phyloP scores from a whole-genome alignment of 2,797 vertebrate species.

The Eulemur rubriventer region DNA sequence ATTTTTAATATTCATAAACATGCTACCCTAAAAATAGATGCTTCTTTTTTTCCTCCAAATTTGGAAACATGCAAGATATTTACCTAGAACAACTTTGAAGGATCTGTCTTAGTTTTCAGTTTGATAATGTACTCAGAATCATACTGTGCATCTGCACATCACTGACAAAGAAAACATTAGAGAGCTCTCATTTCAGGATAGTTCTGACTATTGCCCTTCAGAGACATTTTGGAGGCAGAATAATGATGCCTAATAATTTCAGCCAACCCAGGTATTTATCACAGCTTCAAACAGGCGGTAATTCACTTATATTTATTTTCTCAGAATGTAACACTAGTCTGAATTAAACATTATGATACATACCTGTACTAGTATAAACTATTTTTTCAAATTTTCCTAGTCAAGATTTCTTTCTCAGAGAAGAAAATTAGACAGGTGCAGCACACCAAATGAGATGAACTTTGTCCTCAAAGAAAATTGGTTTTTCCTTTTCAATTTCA shows the following conservation, averaged over 20 bases:
- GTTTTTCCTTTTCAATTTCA: constrained; percentile 90
- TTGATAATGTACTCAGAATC: constrained; percentile 35
- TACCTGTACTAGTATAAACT: constrained; percentile 76
- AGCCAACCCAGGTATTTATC: constrained; percentile 72
- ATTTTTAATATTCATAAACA: constrained; percentile 55
- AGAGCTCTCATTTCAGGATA: constrained; percentile 47
- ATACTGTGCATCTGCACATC: not conserved
- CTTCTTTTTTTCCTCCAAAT: not conserved
- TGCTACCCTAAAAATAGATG: constrained; percentile 20
- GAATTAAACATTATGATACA: constrained; percentile 80
- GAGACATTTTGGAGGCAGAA: constrained; percentile 60
- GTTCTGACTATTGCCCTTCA: constrained; percentile 39
- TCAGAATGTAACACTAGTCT: constrained; percentile 65
- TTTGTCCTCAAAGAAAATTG: constrained; percentile 90
- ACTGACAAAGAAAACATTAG: constrained; percentile 48
- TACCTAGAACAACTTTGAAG: constrained; percentile 23
- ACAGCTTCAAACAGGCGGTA: constrained; percentile 66
- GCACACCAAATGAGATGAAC: constrained; percentile 88
- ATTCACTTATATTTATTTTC: constrained; percentile 75
- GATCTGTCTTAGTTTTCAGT: constrained; percentile 5
- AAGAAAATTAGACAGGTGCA: constrained; percentile 87
- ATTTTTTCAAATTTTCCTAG: constrained; percentile 83
- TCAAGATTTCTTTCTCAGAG: constrained; percentile 84
- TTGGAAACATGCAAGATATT: constrained; percentile 37
- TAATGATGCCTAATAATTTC: constrained; percentile 69